Percentiles rank a stretch among this genome's conserved stretches.
These are phyloP conservation scores for Stomorhina lunata DNA, from an alignment of 2,888 invertebrate genomes.

Conservation along the genomic window DNA sequence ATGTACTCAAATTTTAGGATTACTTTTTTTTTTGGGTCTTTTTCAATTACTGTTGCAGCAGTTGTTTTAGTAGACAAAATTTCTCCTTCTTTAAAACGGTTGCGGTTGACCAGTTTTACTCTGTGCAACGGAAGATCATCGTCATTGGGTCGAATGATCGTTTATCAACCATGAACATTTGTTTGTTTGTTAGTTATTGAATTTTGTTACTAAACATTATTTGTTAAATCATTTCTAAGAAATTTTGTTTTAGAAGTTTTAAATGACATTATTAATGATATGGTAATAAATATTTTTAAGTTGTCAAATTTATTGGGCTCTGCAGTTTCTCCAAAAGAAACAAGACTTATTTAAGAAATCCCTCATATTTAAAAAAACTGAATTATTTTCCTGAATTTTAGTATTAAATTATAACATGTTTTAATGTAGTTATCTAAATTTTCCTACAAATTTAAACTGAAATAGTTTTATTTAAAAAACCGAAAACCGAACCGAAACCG, in stretches of 20 bases:
- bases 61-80: conserved; percentile 33
- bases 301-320: not conserved
- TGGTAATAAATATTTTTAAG: conserved; percentile 5
- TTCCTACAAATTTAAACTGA: too few species aligned
- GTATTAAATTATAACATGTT: too few species aligned
- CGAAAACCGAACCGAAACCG: too few species aligned
- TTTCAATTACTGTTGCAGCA: conserved; percentile 32
- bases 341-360: too few species aligned
- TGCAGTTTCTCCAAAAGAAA: too few species aligned
- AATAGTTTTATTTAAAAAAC: too few species aligned
- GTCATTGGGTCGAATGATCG: not conserved
- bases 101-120: conserved; percentile 64
- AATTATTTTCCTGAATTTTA: too few species aligned
- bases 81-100: conserved; percentile 45
- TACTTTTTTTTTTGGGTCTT: not conserved
- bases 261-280: conserved; percentile 32
- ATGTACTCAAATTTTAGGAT: not conserved
- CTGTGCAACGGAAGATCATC: conserved; percentile 43
- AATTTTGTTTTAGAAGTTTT: not conserved
- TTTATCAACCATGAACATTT: conserved; percentile 24
- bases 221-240: not conserved
- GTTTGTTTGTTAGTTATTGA: too few species aligned
- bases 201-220: not conserved
- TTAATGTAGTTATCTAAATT: too few species aligned
- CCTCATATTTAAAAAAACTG: too few species aligned